Evolutionary conservation across 2,113 vertebrate species (phyloP), one percentile per base, ranked within the genome.

Genomic region (Rhombomys opimus): DNA sequence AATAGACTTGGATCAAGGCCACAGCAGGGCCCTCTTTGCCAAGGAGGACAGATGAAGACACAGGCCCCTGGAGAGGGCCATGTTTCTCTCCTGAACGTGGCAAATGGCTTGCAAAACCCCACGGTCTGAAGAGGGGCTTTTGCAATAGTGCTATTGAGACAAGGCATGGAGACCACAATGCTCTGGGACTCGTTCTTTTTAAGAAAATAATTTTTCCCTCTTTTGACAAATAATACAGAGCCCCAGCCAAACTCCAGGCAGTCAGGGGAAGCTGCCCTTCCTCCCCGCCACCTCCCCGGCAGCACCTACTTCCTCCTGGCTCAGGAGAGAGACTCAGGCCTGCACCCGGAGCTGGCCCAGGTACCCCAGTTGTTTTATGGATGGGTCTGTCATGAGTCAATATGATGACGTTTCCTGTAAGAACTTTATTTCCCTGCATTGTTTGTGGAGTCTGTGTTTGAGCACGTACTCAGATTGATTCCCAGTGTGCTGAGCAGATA

Each of bases 301-400:
- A 3, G 87, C 52, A 77, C 95, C 73, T 93, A 93, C 81, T 97
- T 97, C 97, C 97, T 95, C 68, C 0, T 1, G 70, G 90, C 73
- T 65, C 54, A 27, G 93, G 78, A 65, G 41, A 75, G 70, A 61
- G 87, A 1, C 89, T 84, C 20, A 25, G 77, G 63, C 54, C 61
- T 80, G 87, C 93, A 68, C 84, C 75, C 0, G 18, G 18, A 59
- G 57, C 32, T 14, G 78, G 78, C 57, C 93, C 96, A 96, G 96
- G 97, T 98, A 97, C 72, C 41, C 10, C 23, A 78, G 93, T 85
- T 95, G 92, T 95, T 97, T 94, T 95, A 90, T 82, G 90, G 97
- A 97, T 97, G 97, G 97, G 93, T 94, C 93, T 95, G 94, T 73
- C 20, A 13, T 96, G 97, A 97, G 96, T 98, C 97, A 97, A 95